These are phyloP conservation scores for Eupelmus urozonus DNA, from an alignment of 2,888 invertebrate species.

Conservation along the genomic window DNA sequence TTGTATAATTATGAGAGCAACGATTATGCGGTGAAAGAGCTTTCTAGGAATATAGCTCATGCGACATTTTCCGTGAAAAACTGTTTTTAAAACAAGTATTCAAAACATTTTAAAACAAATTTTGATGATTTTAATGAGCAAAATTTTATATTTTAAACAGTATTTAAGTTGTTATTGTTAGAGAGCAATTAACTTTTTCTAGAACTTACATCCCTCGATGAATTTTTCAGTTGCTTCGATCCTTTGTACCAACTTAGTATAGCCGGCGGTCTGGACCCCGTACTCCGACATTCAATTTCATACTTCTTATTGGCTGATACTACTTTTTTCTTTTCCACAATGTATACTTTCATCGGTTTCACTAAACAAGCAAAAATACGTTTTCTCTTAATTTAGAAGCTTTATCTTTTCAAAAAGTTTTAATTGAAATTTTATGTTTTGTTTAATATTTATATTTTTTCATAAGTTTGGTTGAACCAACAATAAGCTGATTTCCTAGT, in stretches of 20 bases:
- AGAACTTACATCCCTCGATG: slow-evolving; percentile 89
- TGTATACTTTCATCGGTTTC: slow-evolving; percentile 90
- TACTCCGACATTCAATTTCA: slow-evolving; percentile 91
- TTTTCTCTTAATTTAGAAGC: neutral
- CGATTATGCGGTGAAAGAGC: neutral
- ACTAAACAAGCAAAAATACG: slow-evolving; percentile 81
- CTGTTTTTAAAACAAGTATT: neutral
- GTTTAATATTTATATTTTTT: no score
- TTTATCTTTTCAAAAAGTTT: no score
- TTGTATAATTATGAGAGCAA: slow-evolving; percentile 14
- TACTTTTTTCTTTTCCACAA: slow-evolving; percentile 88
- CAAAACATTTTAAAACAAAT: neutral
- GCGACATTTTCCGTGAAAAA: neutral
- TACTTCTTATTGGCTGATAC: slow-evolving; percentile 91
- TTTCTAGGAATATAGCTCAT: neutral
- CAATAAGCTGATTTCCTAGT: no score
- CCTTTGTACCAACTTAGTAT: slow-evolving; percentile 95
- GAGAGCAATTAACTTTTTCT: neutral
- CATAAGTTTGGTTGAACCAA: no score
- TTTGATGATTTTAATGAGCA: neutral
- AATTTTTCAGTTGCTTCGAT: slow-evolving; percentile 87
- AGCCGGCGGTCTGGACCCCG: slow-evolving; percentile 91
- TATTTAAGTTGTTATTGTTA: neutral
- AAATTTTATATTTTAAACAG: neutral
- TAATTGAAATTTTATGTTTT: no score